These are phyloP conservation scores for Molorchus minor DNA, from an alignment of 2,888 invertebrate species.

Conservation along the genomic window DNA sequence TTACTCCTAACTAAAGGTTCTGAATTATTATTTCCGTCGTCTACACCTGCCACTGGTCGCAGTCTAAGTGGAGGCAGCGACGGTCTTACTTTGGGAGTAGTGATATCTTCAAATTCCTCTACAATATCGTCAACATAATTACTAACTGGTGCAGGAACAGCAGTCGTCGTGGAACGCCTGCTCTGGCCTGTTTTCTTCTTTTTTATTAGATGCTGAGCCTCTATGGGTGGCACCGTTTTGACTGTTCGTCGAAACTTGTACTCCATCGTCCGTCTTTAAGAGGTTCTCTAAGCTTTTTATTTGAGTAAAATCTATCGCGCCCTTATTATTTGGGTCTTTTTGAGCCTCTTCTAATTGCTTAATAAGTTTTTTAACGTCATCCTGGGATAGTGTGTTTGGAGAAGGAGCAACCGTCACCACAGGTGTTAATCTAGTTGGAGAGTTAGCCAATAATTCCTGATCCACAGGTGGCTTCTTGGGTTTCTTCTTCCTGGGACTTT, in stretches of 20 bases:
- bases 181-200: slow-evolving; percentile 21
- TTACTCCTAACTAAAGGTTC: slow-evolving; percentile 61
- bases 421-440: slow-evolving; percentile 57
- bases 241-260: slow-evolving; percentile 46
- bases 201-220: slow-evolving; percentile 16
- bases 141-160: slow-evolving; percentile 39
- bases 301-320: slow-evolving; percentile 53
- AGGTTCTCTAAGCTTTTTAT: slow-evolving; percentile 53
- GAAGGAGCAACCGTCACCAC: slow-evolving; percentile 53
- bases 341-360: slow-evolving; percentile 57
- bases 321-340: slow-evolving; percentile 55
- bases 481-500: slow-evolving; percentile 43
- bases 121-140: slow-evolving; percentile 43
- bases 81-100: slow-evolving; percentile 39
- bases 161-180: slow-evolving; percentile 39
- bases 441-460: slow-evolving; percentile 53
- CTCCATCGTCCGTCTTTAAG: slow-evolving; percentile 48
- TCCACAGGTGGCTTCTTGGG: slow-evolving; percentile 41
- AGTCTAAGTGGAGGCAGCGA: slow-evolving; percentile 58
- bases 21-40: slow-evolving; percentile 49
- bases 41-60: slow-evolving; percentile 58
- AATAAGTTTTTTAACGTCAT: slow-evolving; percentile 54
- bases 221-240: slow-evolving; percentile 49
- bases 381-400: slow-evolving; percentile 49
- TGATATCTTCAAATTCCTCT: slow-evolving; percentile 39